These are phyloP conservation scores for Clistopyga incitator DNA, from an alignment of 2,888 invertebrate species.

Conservation along the genomic window DNA sequence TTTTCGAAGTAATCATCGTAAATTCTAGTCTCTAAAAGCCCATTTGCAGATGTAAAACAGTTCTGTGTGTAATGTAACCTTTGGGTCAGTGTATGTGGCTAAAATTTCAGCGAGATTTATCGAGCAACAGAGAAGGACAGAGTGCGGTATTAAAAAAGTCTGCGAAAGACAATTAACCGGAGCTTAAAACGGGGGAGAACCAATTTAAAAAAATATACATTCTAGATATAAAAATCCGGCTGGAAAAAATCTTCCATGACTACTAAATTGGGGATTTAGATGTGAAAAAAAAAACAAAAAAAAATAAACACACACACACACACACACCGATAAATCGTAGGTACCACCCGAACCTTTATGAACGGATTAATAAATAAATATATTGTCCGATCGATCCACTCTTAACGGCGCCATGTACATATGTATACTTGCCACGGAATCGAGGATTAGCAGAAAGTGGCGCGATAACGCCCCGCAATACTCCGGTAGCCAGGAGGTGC, in stretches of 20 bases:
- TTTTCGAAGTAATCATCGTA: no score
- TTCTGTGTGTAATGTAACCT: no score
- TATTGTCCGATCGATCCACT: slow-evolving; percentile 38
- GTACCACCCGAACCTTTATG: background rate
- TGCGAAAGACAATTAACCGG: background rate
- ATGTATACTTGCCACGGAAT: slow-evolving; percentile 43
- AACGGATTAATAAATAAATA: slow-evolving; percentile 51
- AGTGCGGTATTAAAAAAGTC: background rate
- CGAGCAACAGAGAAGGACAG: background rate
- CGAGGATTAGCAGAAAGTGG: slow-evolving; percentile 65
- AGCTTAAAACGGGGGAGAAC: background rate
- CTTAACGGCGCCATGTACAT: slow-evolving; percentile 37
- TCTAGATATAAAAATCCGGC: background rate
- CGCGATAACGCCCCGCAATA: slow-evolving; percentile 62
- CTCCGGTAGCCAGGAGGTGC: slow-evolving; percentile 53
- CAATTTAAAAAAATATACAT: background rate
- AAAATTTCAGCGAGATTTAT: background rate
- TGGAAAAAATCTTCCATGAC: background rate
- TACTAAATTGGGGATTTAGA: slow-evolving; percentile 13
- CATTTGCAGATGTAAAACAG: no score
- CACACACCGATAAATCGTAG: background rate
- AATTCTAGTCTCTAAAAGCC: no score
- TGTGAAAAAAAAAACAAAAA: background rate
- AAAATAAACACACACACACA: background rate
- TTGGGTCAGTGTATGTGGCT: background rate